Conservation (phyloP, 2,113 vertebrate genomes). For the Strix uralensis region DNA sequence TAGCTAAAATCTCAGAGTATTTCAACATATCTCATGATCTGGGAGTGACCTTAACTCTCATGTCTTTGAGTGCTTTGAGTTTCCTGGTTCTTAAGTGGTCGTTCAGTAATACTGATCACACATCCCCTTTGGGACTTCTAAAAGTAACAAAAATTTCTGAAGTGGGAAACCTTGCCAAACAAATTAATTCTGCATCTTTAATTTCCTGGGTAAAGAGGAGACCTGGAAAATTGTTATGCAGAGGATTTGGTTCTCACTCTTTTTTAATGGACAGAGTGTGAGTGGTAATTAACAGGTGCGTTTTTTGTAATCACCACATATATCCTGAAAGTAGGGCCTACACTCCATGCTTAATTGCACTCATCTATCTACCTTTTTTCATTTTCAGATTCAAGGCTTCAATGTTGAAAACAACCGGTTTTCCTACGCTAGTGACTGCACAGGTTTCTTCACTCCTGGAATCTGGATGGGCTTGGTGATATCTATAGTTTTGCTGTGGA, state of each 20-base stretch:
- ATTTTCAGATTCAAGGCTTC: slow-evolving; percentile 71
- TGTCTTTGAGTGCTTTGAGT: not conserved
- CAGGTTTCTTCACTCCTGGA: slow-evolving; percentile 58
- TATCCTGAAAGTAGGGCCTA: not conserved
- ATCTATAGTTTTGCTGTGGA: slow-evolving; percentile 58
- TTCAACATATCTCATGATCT: not conserved
- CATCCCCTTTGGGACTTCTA: not conserved
- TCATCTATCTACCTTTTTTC: not conserved
- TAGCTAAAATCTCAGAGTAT: not conserved
- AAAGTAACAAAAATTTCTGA: not conserved
- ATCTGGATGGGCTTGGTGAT: slow-evolving; percentile 68
- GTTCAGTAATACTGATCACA: not conserved
- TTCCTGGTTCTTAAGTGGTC: not conserved
- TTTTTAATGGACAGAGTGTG: not conserved
- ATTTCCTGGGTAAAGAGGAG: not conserved
- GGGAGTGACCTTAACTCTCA: not conserved
- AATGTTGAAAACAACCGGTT: slow-evolving; percentile 32
- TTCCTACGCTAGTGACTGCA: slow-evolving; percentile 65
- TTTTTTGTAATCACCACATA: not conserved
- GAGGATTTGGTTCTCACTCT: not conserved
- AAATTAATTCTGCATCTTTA: not conserved
- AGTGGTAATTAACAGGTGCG: not conserved
- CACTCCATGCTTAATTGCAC: not conserved
- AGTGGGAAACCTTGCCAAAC: not conserved
- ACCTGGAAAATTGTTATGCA: not conserved